phyloP scores from a whole-genome alignment of 2,888 invertebrate species.

The Conistra vaccinii region DNA sequence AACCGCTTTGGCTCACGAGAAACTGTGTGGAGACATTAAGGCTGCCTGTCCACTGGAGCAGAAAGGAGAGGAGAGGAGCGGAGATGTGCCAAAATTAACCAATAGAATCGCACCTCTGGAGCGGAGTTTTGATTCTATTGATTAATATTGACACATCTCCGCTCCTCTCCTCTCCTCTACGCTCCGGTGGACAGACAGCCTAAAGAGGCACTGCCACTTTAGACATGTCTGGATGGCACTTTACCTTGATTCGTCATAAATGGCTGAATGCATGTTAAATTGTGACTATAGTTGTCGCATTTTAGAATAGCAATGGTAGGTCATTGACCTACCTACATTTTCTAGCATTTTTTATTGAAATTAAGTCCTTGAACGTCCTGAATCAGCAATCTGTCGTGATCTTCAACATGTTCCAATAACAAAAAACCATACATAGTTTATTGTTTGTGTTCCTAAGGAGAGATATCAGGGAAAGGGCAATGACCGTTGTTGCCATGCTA shows the following conservation, averaged over 20 bases:
- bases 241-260: conserved; percentile 1
- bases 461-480: background rate
- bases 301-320: background rate
- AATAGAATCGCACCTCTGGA: no score
- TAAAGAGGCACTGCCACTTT: background rate
- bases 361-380: background rate
- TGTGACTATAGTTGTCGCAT: background rate
- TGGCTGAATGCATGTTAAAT: background rate
- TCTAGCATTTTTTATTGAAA: background rate
- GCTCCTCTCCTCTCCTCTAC: no score
- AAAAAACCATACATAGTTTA: no score
- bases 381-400: background rate
- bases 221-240: background rate
- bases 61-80: no score
- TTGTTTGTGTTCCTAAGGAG: no score
- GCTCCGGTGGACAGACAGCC: no score
- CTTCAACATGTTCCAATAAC: background rate
- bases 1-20: conserved; percentile 6
- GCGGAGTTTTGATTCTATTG: no score
- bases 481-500: background rate
- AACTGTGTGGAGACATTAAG: conserved; percentile 5
- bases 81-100: no score
- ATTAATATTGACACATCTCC: no score
- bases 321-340: background rate
- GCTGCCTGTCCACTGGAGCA: no score